These are phyloP conservation scores for Sturmia bella DNA, from an alignment of 2,888 invertebrate species.

Conservation along the genomic window DNA sequence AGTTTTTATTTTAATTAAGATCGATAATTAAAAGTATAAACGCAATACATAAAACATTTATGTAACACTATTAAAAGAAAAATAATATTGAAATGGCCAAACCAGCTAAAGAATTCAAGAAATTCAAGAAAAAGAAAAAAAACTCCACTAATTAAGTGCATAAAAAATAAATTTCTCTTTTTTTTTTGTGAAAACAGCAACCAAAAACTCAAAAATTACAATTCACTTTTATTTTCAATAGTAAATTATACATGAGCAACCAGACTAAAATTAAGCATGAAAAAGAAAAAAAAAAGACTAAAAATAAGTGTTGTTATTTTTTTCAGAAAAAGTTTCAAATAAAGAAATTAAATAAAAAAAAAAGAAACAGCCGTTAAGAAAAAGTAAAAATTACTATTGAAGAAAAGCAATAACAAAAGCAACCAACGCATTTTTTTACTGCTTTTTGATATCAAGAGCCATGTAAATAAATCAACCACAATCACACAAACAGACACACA, in stretches of 20 bases:
- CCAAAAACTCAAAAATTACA: slow-evolving; percentile 61
- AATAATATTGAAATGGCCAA: slow-evolving; percentile 37
- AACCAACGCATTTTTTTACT: slow-evolving; percentile 58
- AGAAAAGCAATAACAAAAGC: slow-evolving; percentile 17
- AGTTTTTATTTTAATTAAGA: slow-evolving; percentile 47
- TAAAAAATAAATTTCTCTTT: slow-evolving; percentile 62
- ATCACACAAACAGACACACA: not conserved
- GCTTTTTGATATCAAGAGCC: slow-evolving; percentile 30
- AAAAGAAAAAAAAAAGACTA: slow-evolving; percentile 35
- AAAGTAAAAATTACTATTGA: slow-evolving; percentile 45
- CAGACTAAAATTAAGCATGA: slow-evolving; percentile 59
- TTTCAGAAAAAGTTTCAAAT: slow-evolving; percentile 41
- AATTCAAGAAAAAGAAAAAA: slow-evolving; percentile 39
- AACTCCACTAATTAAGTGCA: slow-evolving; percentile 59
- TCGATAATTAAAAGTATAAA: slow-evolving; percentile 41
- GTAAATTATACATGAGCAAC: slow-evolving; percentile 51
- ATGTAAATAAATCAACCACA: slow-evolving; percentile 34
- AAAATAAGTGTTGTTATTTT: slow-evolving; percentile 32
- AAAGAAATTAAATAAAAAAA: slow-evolving; percentile 38
- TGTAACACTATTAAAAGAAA: slow-evolving; percentile 41
- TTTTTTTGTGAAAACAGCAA: slow-evolving; percentile 26
- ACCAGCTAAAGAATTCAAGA: slow-evolving; percentile 63
- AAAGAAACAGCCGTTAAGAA: slow-evolving; percentile 49
- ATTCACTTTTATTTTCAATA: slow-evolving; percentile 76
- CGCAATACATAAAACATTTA: slow-evolving; percentile 38